phyloP scores from a whole-genome alignment of 2,888 invertebrate species.

The Exephanes ischioxanthus region DNA sequence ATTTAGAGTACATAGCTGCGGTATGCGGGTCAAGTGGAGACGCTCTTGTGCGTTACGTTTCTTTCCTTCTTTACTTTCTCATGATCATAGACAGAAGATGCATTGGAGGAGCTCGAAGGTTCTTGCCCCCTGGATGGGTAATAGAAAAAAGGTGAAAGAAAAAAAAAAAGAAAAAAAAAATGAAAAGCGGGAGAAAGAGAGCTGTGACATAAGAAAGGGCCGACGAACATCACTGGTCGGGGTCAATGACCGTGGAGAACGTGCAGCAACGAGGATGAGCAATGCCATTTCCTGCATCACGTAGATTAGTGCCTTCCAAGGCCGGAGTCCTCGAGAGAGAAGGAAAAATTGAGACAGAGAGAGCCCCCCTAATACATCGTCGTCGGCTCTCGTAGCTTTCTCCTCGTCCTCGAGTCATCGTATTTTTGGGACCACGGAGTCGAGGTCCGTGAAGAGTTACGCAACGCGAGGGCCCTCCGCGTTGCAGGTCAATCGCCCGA shows the following conservation, averaged over 20 bases:
- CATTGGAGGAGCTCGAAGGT: slow-evolving; percentile 10
- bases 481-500: slow-evolving; percentile 53
- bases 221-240: neutral
- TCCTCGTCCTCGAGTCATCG: slow-evolving; percentile 47
- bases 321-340: slow-evolving; percentile 37
- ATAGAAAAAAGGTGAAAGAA: slow-evolving; percentile 6
- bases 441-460: slow-evolving; percentile 7
- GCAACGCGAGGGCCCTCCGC: slow-evolving; percentile 12
- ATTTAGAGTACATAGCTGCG: slow-evolving; percentile 4
- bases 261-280: slow-evolving; percentile 17
- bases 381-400: slow-evolving; percentile 44
- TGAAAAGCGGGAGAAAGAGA: slow-evolving; percentile 33
- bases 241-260: slow-evolving; percentile 53
- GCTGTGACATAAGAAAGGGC: slow-evolving; percentile 43
- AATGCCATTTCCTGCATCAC: slow-evolving; percentile 27
- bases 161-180: neutral
- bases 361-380: slow-evolving; percentile 34
- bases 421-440: slow-evolving; percentile 4
- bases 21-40: slow-evolving; percentile 24
- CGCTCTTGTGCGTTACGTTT: neutral
- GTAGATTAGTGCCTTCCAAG: slow-evolving; percentile 57
- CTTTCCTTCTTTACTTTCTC: slow-evolving; percentile 12
- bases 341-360: neutral
- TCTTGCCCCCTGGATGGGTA: neutral
- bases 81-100: neutral